phyloP scores from a whole-genome alignment of 2,797 vertebrate genomes.

The Myripristis murdjan region DNA sequence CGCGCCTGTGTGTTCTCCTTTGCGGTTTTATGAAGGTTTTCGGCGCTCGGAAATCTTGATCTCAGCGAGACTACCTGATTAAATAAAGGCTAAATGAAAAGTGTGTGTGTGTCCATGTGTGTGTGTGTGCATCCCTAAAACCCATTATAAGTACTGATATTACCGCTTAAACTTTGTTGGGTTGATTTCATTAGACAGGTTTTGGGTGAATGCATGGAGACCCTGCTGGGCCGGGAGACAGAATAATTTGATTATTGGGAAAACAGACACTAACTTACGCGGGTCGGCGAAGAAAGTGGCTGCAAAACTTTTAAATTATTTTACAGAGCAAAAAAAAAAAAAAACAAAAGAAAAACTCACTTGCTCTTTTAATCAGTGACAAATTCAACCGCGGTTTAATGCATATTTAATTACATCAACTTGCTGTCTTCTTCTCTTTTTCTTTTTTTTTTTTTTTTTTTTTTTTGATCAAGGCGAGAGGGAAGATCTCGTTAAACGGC shows the following conservation, averaged over 20 bases:
- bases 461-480: conserved; percentile 60
- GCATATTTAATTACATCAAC: conserved; percentile 77
- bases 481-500: conserved; percentile 69
- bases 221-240: too few species aligned
- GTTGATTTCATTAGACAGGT: too few species aligned
- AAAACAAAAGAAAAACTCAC: conserved; percentile 51
- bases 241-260: not conserved
- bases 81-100: not conserved
- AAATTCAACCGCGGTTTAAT: conserved; percentile 71
- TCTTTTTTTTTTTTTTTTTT: conserved; percentile 56
- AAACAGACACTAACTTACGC: not conserved
- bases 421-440: conserved; percentile 55
- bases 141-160: not conserved
- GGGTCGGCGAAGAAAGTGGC: conserved; percentile 22
- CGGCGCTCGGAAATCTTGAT: not conserved
- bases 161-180: too few species aligned
- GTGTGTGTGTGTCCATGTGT: too few species aligned
- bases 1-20: too few species aligned
- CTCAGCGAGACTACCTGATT: not conserved
- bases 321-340: not conserved
- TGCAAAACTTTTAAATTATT: conserved; percentile 58
- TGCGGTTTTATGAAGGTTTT: too few species aligned
- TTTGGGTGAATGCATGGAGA: too few species aligned
- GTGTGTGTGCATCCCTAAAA: not conserved
- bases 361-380: conserved; percentile 76